Evolutionary conservation across 2,797 vertebrate genomes (phyloP).

Genomic region (Mus spretus): DNA sequence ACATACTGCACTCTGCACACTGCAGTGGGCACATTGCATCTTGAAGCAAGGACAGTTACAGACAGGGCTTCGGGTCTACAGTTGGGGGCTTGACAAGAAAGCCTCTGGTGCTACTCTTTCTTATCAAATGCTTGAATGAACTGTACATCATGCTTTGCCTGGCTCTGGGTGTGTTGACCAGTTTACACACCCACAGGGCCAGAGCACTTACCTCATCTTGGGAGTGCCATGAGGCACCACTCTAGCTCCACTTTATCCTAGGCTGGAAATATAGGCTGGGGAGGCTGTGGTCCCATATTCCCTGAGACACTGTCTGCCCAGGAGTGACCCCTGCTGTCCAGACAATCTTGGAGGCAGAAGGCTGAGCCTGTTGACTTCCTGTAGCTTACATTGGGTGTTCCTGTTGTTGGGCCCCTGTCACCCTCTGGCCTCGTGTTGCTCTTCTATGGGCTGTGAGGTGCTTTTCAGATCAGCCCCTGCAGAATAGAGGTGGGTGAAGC

Average conservation of each 20-base stretch:
- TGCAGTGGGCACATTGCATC: neutral
- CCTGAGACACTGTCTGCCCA: conserved; percentile 57
- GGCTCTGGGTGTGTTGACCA: neutral
- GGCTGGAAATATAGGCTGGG: conserved; percentile 33
- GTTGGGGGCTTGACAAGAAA: neutral
- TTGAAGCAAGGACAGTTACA: neutral
- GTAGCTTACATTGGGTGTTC: neutral
- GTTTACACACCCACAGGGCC: conserved; percentile 22
- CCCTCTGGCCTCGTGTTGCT: neutral
- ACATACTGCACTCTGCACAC: neutral
- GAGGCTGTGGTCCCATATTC: conserved; percentile 30
- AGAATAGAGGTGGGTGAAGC: conserved; percentile 36
- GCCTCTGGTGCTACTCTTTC: neutral
- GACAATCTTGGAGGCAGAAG: conserved; percentile 64
- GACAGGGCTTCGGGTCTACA: neutral
- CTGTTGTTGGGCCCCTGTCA: neutral
- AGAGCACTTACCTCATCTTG: neutral
- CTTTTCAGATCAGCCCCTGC: conserved; percentile 30
- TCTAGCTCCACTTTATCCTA: neutral
- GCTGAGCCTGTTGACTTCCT: neutral
- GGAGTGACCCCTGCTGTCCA: conserved; percentile 81
- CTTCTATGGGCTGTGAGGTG: conserved; percentile 45
- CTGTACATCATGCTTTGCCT: neutral
- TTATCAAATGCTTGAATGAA: neutral
- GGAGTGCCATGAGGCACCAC: neutral